Evolutionary conservation across 2,113 vertebrate species (phyloP).

Genomic region (Cariama cristata): DNA sequence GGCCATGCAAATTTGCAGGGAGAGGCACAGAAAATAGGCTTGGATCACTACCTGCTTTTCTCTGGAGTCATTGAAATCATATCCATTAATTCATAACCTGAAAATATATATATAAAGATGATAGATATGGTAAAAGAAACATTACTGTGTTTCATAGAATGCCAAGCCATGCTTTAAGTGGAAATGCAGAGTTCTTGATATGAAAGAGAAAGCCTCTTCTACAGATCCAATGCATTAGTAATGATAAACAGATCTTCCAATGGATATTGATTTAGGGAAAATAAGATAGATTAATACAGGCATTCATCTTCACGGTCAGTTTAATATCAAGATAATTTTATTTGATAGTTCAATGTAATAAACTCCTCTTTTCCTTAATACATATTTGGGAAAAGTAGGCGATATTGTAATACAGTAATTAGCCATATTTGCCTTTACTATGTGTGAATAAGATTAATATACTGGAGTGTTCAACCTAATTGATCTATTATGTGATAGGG

Average conservation of each 20-base stretch:
- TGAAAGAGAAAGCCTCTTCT: not conserved
- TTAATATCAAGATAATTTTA: conserved; percentile 43
- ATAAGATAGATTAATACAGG: not conserved
- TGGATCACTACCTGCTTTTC: conserved; percentile 17
- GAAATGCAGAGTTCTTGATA: not conserved
- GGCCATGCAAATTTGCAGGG: not conserved
- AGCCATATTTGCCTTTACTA: conserved; percentile 66
- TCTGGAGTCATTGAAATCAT: not conserved
- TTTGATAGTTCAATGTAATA: conserved; percentile 39
- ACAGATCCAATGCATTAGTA: not conserved
- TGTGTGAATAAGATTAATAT: conserved; percentile 73
- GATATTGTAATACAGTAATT: conserved; percentile 62
- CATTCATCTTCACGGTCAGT: conserved; percentile 16
- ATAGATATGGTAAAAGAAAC: not conserved
- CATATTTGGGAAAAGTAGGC: conserved; percentile 58
- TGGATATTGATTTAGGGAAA: not conserved
- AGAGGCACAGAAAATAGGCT: conserved; percentile 6
- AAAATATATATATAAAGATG: not conserved
- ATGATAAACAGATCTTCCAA: not conserved
- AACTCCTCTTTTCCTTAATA: conserved; percentile 36
- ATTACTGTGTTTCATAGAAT: not conserved
- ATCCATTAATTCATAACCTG: not conserved
- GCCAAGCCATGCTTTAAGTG: not conserved
- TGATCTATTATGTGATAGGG: conserved; percentile 74
- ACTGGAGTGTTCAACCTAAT: conserved; percentile 71